Conservation (phyloP, 2,888 invertebrate species). For the Drosophila neonasuta region DNA sequence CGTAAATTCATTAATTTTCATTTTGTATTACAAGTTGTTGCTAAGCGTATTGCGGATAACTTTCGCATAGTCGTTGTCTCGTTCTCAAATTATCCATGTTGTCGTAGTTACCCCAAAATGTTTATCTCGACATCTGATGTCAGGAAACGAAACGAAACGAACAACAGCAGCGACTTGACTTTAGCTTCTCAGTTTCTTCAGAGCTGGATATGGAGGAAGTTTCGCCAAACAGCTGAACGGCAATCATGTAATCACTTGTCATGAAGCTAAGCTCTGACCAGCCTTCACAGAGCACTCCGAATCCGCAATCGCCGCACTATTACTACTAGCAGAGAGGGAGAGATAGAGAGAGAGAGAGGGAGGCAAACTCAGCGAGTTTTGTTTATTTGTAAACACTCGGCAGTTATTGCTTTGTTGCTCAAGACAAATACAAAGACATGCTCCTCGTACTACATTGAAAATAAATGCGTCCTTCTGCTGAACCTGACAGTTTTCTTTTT, state of each 20-base stretch:
- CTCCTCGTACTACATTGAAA: conserved; percentile 12
- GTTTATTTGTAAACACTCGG: conserved; percentile 73
- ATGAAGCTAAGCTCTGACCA: conserved; percentile 63
- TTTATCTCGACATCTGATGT: conserved; percentile 54
- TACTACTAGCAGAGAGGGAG: background rate
- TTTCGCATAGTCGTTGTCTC: conserved; percentile 16
- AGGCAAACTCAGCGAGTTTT: conserved; percentile 19
- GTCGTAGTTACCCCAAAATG: conserved; percentile 35
- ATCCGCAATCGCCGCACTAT: background rate
- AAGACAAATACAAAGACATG: conserved; percentile 19
- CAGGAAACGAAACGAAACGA: conserved; percentile 16
- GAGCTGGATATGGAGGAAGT: conserved; percentile 39
- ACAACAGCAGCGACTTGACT: conserved; percentile 14
- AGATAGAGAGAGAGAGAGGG: background rate
- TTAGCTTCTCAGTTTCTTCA: conserved; percentile 10
- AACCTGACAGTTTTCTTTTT: conserved; percentile 40
- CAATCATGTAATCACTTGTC: conserved; percentile 75
- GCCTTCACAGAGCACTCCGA: conserved; percentile 1
- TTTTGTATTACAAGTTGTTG: conserved; percentile 27
- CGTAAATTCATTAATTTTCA: conserved; percentile 41
- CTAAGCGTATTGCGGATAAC: conserved; percentile 28
- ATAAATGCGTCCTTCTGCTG: conserved; percentile 21
- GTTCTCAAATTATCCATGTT: conserved; percentile 42
- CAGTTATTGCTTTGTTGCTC: conserved; percentile 48
- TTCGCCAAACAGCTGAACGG: conserved; percentile 38